phyloP scores from a whole-genome alignment of 2,888 invertebrate genomes.

The Acanthosepion pharaonis region DNA sequence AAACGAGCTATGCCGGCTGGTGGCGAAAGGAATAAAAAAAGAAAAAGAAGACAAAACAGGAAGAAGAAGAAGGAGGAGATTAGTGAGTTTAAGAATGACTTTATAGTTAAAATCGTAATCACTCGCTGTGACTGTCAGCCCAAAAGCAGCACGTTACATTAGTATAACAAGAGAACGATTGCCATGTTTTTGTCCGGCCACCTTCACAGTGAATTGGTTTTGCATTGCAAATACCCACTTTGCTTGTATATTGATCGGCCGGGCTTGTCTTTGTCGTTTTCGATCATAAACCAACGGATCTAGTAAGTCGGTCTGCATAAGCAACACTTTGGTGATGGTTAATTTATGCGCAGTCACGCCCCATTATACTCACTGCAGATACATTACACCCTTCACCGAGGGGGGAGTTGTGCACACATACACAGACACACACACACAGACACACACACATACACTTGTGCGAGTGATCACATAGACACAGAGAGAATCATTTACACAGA shows the following conservation, averaged over 20 bases:
- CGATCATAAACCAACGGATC: conserved; percentile 4
- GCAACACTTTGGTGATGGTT: neutral
- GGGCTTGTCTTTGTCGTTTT: neutral
- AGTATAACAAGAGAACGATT: conserved; percentile 11
- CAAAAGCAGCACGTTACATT: neutral
- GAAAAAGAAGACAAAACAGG: neutral
- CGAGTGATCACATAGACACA: no score
- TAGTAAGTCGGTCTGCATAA: conserved; percentile 9
- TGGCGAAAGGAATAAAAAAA: neutral
- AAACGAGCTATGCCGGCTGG: neutral
- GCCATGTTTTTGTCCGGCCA: conserved; percentile 10
- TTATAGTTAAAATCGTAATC: neutral
- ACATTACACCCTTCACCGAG: neutral
- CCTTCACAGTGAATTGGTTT: neutral
- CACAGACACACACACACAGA: neutral
- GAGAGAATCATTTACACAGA: no score
- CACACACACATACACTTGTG: neutral
- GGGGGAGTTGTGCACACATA: neutral
- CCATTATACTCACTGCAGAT: conserved; percentile 17
- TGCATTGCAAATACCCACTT: neutral
- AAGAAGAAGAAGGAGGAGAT: neutral
- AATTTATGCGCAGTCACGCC: conserved; percentile 33
- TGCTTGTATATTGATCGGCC: conserved; percentile 13
- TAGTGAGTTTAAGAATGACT: neutral
- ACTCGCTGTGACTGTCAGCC: neutral